A percentile compares a stretch with the other conserved stretches of the same genome.
phyloP scores from a whole-genome alignment of 2,113 vertebrate genomes.

The Rhea pennata region DNA sequence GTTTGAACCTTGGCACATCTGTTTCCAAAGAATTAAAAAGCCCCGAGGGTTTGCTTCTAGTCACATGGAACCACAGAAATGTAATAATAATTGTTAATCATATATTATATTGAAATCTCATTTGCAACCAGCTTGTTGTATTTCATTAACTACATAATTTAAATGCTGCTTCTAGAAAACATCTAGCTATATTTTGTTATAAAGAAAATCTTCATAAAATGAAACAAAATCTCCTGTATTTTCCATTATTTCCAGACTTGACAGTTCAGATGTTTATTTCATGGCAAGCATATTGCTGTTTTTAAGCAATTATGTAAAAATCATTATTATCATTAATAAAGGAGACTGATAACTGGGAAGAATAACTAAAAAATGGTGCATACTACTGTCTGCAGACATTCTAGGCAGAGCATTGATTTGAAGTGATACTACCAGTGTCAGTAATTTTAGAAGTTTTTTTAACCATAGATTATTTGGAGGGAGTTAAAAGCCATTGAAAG shows the following conservation, averaged over 20 bases:
- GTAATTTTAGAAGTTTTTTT: background rate
- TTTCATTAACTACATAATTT: background rate
- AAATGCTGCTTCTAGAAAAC: background rate
- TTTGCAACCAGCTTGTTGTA: background rate
- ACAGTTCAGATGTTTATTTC: background rate
- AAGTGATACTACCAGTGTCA: background rate
- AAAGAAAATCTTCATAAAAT: background rate
- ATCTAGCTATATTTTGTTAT: background rate
- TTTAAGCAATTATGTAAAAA: background rate
- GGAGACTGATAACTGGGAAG: background rate
- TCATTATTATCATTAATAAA: background rate
- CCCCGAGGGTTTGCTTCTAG: background rate
- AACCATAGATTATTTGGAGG: background rate
- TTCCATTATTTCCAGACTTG: background rate
- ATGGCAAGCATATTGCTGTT: background rate
- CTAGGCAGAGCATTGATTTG: background rate
- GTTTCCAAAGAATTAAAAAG: background rate
- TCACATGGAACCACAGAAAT: background rate
- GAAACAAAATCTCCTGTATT: background rate
- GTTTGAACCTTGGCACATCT: background rate
- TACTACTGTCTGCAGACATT: background rate
- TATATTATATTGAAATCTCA: background rate
- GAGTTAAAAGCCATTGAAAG: background rate
- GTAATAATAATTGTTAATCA: background rate
- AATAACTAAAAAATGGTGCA: background rate